Evolutionary conservation across 1,140 invertebrate species (phyloP).

Genomic region (Dendrolimus kikuchii): DNA sequence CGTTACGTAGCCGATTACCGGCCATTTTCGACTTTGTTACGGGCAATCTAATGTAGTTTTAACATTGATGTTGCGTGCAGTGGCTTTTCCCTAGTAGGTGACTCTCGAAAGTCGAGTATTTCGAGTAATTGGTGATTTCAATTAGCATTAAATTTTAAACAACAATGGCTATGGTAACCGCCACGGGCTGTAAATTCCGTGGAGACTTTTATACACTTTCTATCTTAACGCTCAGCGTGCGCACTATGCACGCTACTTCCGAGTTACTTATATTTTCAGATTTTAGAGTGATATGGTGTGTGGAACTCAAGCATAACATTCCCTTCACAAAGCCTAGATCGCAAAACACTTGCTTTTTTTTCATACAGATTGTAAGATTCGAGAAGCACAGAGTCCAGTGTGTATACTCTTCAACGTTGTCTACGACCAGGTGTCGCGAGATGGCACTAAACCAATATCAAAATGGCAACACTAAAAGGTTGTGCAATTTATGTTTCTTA

Average conservation of each 20-base stretch:
- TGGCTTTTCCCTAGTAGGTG: slow-evolving; percentile 24
- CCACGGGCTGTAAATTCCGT: slow-evolving; percentile 33
- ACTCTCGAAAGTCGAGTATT: slow-evolving; percentile 34
- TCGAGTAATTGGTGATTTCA: slow-evolving; percentile 36
- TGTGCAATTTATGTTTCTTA: too few species aligned
- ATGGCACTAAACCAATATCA: too few species aligned
- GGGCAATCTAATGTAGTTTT: slow-evolving; percentile 11
- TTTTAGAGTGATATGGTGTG: slow-evolving; percentile 4
- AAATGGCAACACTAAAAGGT: too few species aligned
- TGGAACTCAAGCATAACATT: too few species aligned
- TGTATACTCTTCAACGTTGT: too few species aligned
- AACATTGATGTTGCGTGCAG: slow-evolving; percentile 15
- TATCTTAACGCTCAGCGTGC: slow-evolving; percentile 13
- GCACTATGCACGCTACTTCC: slow-evolving; percentile 29
- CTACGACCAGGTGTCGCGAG: too few species aligned
- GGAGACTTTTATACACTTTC: slow-evolving; percentile 40
- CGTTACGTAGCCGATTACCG: too few species aligned
- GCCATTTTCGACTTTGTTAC: too few species aligned
- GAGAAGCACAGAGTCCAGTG: too few species aligned
- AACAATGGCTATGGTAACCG: slow-evolving; percentile 23
- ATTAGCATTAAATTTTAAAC: slow-evolving; percentile 28
- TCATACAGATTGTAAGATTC: too few species aligned
- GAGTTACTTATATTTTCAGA: slow-evolving; percentile 24
- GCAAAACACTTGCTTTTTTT: too few species aligned
- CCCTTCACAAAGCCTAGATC: too few species aligned